phyloP scores from a whole-genome alignment of 1,140 invertebrate species.

The Triops cancriformis region DNA sequence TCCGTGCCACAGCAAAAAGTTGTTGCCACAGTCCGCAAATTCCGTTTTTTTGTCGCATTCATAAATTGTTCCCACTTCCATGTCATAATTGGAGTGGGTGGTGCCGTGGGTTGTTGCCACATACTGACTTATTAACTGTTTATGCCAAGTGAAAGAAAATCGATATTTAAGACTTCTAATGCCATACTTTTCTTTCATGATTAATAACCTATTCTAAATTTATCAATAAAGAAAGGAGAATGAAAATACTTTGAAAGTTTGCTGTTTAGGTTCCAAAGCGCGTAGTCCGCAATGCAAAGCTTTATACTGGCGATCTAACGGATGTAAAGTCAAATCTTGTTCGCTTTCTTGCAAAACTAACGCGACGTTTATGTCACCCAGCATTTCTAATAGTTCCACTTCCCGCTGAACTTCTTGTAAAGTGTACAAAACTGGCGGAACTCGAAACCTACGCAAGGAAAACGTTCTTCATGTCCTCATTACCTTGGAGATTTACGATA shows the following conservation, averaged over 20 bases:
- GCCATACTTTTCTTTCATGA: too few species aligned
- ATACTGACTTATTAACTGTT: slow-evolving; percentile 39
- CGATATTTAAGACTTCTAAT: too few species aligned
- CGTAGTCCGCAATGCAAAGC: slow-evolving; percentile 39
- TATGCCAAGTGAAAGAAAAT: too few species aligned
- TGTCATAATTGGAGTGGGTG: slow-evolving; percentile 41
- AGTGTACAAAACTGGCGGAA: slow-evolving; percentile 37
- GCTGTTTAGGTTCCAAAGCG: slow-evolving; percentile 35
- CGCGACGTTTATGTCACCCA: slow-evolving; percentile 50
- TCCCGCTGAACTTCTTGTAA: slow-evolving; percentile 37
- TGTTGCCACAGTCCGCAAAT: slow-evolving; percentile 34
- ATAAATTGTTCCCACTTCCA: slow-evolving; percentile 40
- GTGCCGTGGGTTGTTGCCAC: slow-evolving; percentile 40
- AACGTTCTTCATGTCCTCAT: neutral
- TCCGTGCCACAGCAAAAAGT: slow-evolving; percentile 51
- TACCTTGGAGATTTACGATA: neutral
- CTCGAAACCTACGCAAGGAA: slow-evolving; percentile 26
- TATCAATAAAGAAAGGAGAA: too few species aligned
- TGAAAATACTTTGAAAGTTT: too few species aligned
- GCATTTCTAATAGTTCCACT: slow-evolving; percentile 47
- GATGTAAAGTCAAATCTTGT: slow-evolving; percentile 39
- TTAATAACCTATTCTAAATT: too few species aligned
- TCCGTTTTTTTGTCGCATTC: slow-evolving; percentile 32
- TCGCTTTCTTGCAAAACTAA: slow-evolving; percentile 44
- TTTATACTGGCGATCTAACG: slow-evolving; percentile 47